Evolutionary conservation across 2,888 invertebrate genomes (phyloP).

Genomic region (Sarcophaga variegata): DNA sequence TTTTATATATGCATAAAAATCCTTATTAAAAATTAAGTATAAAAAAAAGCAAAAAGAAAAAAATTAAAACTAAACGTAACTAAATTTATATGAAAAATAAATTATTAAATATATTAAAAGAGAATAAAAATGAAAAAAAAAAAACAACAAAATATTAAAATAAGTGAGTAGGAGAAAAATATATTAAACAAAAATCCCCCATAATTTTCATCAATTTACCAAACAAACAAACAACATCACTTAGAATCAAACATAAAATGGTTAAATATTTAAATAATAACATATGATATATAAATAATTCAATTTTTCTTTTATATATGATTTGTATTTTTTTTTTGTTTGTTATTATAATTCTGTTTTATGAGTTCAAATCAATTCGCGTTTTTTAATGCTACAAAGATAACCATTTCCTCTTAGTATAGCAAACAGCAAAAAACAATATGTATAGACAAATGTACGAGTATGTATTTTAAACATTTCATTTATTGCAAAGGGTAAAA

Average conservation of each 20-base stretch:
- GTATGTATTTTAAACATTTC: conserved; percentile 29
- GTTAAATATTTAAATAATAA: conserved; percentile 30
- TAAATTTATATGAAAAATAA: conserved; percentile 75
- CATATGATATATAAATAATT: conserved; percentile 10
- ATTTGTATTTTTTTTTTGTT: conserved; percentile 1
- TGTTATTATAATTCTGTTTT: conserved; percentile 13
- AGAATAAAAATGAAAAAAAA: conserved; percentile 70
- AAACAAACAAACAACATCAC: conserved; percentile 37
- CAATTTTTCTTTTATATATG: conserved; percentile 4
- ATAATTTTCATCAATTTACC: conserved; percentile 23
- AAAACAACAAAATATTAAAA: conserved; percentile 64
- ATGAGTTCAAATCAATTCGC: conserved; percentile 35
- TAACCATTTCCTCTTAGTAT: conserved; percentile 55
- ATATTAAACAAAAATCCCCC: conserved; percentile 41
- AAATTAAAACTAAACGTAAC: conserved; percentile 73
- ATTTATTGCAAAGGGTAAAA: conserved; percentile 43
- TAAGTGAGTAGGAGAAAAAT: conserved; percentile 60
- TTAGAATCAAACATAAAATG: conserved; percentile 43
- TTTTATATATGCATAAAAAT: conserved; percentile 70
- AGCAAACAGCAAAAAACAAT: conserved; percentile 8
- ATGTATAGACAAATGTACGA: conserved; percentile 8
- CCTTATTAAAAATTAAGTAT: conserved; percentile 67
- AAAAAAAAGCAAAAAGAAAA: conserved; percentile 40
- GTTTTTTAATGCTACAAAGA: conserved; percentile 41
- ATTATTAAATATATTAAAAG: conserved; percentile 68